Evolutionary conservation across 2,113 vertebrate genomes (phyloP).

Genomic region (Cricetomys ansorgei): DNA sequence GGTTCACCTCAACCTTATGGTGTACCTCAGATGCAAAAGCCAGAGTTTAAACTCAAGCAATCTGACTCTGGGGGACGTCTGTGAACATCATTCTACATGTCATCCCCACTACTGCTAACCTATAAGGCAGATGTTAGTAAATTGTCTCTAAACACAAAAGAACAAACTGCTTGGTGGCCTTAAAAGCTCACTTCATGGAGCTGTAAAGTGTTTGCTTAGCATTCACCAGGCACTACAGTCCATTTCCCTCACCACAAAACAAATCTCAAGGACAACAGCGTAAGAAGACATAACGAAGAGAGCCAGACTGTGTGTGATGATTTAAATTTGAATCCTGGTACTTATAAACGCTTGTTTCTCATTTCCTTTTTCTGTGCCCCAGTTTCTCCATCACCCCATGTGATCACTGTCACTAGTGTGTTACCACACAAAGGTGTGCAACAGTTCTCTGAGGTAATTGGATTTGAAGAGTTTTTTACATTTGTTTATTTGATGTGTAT

Average conservation of each 20-base stretch:
- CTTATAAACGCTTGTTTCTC: neutral
- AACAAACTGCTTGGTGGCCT: neutral
- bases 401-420: neutral
- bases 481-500: neutral
- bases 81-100: neutral
- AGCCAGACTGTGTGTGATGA: neutral
- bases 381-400: neutral
- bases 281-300: neutral
- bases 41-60: neutral
- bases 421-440: neutral
- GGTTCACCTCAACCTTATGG: neutral
- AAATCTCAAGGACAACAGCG: neutral
- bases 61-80: neutral
- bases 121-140: neutral
- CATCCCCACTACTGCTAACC: neutral
- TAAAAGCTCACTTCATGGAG: neutral
- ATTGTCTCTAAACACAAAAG: slow-evolving; percentile 15
- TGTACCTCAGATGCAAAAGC: neutral
- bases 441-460: neutral
- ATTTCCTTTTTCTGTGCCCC: slow-evolving; percentile 1
- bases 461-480: neutral
- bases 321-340: neutral
- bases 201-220: too few relatives aligned
- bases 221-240: neutral
- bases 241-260: neutral